phyloP scores from a whole-genome alignment of 2,888 invertebrate species.

The Torymus tubicola region DNA sequence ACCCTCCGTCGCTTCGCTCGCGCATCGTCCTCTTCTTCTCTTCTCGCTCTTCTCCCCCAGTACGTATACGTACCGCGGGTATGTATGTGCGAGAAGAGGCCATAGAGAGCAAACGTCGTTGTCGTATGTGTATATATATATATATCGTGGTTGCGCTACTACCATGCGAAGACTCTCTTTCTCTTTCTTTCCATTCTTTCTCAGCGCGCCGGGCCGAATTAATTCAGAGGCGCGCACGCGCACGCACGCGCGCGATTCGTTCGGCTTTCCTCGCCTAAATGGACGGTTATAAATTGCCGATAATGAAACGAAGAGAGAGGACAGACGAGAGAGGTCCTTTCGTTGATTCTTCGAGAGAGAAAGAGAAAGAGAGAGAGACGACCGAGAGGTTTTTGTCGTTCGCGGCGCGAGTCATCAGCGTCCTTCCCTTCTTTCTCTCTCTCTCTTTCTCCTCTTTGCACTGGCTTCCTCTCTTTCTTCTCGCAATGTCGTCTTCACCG shows the following conservation, averaged over 20 bases:
- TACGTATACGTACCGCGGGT: neutral
- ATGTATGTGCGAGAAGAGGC: neutral
- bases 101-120: neutral
- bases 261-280: constrained; percentile 59
- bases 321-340: neutral
- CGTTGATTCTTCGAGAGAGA: neutral
- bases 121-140: no score
- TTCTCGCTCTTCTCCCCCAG: neutral
- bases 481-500: neutral
- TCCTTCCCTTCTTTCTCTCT: neutral
- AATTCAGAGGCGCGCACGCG: constrained; percentile 60
- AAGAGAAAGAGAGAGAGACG: neutral
- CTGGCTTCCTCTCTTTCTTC: constrained; percentile 5
- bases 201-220: constrained; percentile 54
- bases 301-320: constrained; percentile 42
- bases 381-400: constrained; percentile 22
- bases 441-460: neutral
- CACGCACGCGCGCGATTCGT: constrained; percentile 60
- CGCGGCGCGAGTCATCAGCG: constrained; percentile 36
- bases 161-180: neutral
- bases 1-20: constrained; percentile 19
- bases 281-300: constrained; percentile 62
- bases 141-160: no score
- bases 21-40: constrained; percentile 16
- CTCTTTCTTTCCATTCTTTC: neutral